Conservation (phyloP, 2,888 invertebrate genomes). For the Caenorhabditis japonica region DNA sequence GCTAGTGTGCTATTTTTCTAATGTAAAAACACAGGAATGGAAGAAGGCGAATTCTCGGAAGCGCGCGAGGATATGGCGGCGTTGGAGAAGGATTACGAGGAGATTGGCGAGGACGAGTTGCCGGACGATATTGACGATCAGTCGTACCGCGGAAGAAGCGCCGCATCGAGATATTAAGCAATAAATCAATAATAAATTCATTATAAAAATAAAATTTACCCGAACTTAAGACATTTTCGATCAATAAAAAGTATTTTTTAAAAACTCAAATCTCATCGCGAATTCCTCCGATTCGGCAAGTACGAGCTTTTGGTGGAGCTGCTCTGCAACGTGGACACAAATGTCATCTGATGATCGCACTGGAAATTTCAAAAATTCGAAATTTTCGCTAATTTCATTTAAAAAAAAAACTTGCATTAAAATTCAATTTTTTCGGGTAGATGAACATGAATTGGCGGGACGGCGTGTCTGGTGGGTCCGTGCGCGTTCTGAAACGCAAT, state of each 20-base stretch:
- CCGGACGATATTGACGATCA: conserved; percentile 58
- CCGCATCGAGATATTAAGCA: conserved; percentile 37
- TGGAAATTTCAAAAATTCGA: conserved; percentile 3
- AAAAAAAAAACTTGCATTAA: conserved; percentile 11
- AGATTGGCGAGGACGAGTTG: conserved; percentile 63
- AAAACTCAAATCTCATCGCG: conserved; percentile 23
- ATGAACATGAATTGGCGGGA: conserved; percentile 47
- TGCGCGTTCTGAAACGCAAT: conserved; percentile 17
- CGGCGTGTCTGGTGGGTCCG: conserved; percentile 28
- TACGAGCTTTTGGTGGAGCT: conserved; percentile 50
- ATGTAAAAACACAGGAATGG: conserved; percentile 72
- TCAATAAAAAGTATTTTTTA: neutral
- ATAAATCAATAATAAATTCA: conserved; percentile 10
- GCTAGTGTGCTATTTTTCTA: neutral
- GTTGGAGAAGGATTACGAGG: conserved; percentile 68
- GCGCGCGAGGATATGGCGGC: conserved; percentile 73
- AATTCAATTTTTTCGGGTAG: conserved; percentile 39
- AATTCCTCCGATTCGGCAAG: conserved; percentile 43
- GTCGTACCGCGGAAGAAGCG: conserved; percentile 45
- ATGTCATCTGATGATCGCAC: conserved; percentile 32
- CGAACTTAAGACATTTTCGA: too few relatives aligned
- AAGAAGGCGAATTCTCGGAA: conserved; percentile 75
- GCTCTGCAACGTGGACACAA: conserved; percentile 14
- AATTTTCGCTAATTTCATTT: neutral
- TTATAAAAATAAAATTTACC: conserved; percentile 16